Conservation (phyloP, 2,113 vertebrate genomes). For the Calidris pygmaea region DNA sequence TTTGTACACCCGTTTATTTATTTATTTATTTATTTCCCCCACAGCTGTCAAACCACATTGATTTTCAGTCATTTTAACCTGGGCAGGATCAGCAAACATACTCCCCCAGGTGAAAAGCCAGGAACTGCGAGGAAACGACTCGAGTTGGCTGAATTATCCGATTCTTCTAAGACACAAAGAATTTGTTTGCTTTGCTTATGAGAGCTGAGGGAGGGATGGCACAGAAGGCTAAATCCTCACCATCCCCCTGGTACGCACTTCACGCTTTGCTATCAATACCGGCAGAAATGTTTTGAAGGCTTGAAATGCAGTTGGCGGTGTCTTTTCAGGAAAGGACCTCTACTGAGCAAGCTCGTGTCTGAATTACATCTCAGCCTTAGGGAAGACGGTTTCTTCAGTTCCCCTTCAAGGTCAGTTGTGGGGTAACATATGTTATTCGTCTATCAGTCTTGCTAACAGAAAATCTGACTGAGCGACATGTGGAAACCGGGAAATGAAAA, state of each 20-base stretch:
- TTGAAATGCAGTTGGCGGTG: neutral
- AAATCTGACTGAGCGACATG: slow-evolving; percentile 54
- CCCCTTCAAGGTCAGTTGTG: slow-evolving; percentile 59
- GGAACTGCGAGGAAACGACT: slow-evolving; percentile 19
- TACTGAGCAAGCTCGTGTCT: neutral
- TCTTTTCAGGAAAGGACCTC: slow-evolving; percentile 23
- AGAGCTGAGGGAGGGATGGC: slow-evolving; percentile 33
- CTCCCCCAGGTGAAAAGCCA: slow-evolving; percentile 65
- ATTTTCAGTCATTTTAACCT: slow-evolving; percentile 74
- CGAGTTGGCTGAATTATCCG: neutral
- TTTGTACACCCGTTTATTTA: neutral
- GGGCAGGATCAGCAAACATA: slow-evolving; percentile 51
- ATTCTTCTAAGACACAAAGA: slow-evolving; percentile 19
- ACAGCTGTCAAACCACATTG: slow-evolving; percentile 70
- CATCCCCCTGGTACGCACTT: neutral
- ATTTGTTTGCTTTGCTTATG: slow-evolving; percentile 47
- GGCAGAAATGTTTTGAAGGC: slow-evolving; percentile 2
- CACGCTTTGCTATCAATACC: slow-evolving; percentile 1
- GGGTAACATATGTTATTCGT: slow-evolving; percentile 66
- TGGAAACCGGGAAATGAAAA: slow-evolving; percentile 65
- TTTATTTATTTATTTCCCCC: neutral
- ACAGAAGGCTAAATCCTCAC: slow-evolving; percentile 49
- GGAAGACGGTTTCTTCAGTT: slow-evolving; percentile 53
- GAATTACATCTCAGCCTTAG: slow-evolving; percentile 47
- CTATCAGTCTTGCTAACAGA: slow-evolving; percentile 59